phyloP scores from a whole-genome alignment of 2,888 invertebrate genomes.

The Lasiommata megera region DNA sequence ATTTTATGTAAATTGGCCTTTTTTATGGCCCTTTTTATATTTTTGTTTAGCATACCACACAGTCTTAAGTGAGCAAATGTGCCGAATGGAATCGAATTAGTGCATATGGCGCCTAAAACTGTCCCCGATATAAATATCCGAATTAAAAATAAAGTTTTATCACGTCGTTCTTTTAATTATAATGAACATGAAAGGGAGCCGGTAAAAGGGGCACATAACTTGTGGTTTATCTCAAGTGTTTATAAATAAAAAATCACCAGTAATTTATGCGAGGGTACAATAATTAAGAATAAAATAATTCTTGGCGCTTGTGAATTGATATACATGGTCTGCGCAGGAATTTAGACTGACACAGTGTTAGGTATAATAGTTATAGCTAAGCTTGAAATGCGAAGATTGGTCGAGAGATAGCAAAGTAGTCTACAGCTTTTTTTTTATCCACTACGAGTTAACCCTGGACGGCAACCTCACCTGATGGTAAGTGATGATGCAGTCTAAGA shows the following conservation, averaged over 20 bases:
- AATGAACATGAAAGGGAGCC: conserved; percentile 3
- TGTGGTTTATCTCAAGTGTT: neutral
- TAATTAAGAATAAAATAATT: neutral
- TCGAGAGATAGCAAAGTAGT: too few species aligned
- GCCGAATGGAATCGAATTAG: conserved; percentile 31
- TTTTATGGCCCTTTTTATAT: conserved; percentile 42
- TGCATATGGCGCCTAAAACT: conserved; percentile 18
- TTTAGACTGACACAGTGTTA: neutral
- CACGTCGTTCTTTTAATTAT: conserved; percentile 13
- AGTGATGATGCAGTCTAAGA: too few species aligned
- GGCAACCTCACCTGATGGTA: too few species aligned
- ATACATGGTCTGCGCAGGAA: neutral
- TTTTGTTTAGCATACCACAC: conserved; percentile 43
- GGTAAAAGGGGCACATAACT: neutral
- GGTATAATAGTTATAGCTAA: neutral
- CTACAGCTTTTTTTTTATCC: too few species aligned
- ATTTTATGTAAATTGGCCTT: conserved; percentile 69
- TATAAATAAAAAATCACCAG: neutral
- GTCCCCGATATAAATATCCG: conserved; percentile 1
- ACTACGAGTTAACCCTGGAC: too few species aligned
- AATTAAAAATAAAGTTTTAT: conserved; percentile 6
- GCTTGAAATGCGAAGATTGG: too few species aligned
- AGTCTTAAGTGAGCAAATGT: conserved; percentile 27
- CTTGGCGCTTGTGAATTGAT: neutral
- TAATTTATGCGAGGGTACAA: neutral